phyloP scores from a whole-genome alignment of 2,888 invertebrate species.

The Trichogramma dendrolimi region DNA sequence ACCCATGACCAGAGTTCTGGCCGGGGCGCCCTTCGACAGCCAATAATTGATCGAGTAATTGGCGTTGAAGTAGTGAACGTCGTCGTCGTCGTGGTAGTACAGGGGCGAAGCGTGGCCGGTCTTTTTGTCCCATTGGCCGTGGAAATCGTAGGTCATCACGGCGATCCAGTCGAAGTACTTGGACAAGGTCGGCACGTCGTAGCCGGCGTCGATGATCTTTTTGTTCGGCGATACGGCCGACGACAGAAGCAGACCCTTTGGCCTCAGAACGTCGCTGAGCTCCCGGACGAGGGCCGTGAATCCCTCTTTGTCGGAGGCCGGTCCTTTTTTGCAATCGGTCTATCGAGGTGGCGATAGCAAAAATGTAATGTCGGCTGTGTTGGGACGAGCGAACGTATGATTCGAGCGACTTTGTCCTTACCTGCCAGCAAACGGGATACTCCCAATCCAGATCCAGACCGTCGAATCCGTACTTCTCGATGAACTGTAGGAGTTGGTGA shows the following conservation, averaged over 20 bases:
- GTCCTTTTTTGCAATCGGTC: constrained; percentile 82
- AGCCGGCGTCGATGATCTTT: constrained; percentile 78
- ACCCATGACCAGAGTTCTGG: constrained; percentile 80
- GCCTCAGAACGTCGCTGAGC: constrained; percentile 63
- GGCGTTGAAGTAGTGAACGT: constrained; percentile 76
- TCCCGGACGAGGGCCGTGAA: constrained; percentile 74
- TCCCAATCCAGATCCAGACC: constrained; percentile 97
- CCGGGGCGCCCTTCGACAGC: constrained; percentile 78
- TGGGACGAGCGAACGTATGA: not conserved
- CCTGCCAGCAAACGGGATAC: constrained; percentile 87
- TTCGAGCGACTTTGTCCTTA: constrained; percentile 37
- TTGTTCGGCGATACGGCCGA: constrained; percentile 86
- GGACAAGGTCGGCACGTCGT: constrained; percentile 73
- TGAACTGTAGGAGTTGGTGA: constrained; percentile 72
- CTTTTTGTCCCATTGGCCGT: constrained; percentile 88
- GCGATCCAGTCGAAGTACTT: constrained; percentile 83
- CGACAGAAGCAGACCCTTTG: constrained; percentile 68
- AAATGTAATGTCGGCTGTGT: constrained; percentile 4
- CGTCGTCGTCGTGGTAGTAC: constrained; percentile 77
- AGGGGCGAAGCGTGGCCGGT: constrained; percentile 87
- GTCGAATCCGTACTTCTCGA: constrained; percentile 79
- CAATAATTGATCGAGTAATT: constrained; percentile 86
- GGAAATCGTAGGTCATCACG: constrained; percentile 89
- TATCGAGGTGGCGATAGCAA: constrained; percentile 40
- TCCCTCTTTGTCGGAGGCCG: constrained; percentile 75